phyloP scores from a whole-genome alignment of 2,888 invertebrate species.

The Sarcophaga variegata region DNA sequence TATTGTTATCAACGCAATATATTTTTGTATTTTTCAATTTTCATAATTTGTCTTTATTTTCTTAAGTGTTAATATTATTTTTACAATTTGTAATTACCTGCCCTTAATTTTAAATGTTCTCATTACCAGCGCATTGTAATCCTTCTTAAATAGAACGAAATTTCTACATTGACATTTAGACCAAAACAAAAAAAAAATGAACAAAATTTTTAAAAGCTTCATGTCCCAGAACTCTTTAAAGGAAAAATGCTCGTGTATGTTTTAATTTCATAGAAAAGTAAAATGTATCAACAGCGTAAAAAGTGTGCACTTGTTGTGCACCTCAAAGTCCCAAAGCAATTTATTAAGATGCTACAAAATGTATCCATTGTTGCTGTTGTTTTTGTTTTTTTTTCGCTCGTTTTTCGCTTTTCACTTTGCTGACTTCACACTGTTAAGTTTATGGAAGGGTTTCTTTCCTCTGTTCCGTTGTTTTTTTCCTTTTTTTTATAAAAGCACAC shows the following conservation, averaged over 20 bases:
- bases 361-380: constrained; percentile 71
- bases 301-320: constrained; percentile 73
- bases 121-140: not conserved
- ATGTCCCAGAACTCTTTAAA: constrained; percentile 35
- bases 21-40: no score
- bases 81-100: not conserved
- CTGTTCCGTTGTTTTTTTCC: not conserved
- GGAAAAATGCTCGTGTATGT: constrained; percentile 30
- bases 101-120: constrained; percentile 10
- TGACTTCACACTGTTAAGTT: constrained; percentile 79
- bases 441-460: constrained; percentile 46
- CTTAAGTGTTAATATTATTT: no score
- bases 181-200: no score
- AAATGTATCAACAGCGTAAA: not conserved
- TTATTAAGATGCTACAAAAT: constrained; percentile 81
- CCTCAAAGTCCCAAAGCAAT: constrained; percentile 80
- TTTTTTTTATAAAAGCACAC: not conserved
- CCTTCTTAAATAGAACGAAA: no score
- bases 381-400: constrained; percentile 68
- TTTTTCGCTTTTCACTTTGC: constrained; percentile 76
- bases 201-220: not conserved
- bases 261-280: constrained; percentile 16
- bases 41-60: no score
- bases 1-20: no score
- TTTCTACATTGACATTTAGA: no score